These are phyloP conservation scores for Lepidotrigona ventralis DNA, from an alignment of 1,140 invertebrate species.

Conservation along the genomic window DNA sequence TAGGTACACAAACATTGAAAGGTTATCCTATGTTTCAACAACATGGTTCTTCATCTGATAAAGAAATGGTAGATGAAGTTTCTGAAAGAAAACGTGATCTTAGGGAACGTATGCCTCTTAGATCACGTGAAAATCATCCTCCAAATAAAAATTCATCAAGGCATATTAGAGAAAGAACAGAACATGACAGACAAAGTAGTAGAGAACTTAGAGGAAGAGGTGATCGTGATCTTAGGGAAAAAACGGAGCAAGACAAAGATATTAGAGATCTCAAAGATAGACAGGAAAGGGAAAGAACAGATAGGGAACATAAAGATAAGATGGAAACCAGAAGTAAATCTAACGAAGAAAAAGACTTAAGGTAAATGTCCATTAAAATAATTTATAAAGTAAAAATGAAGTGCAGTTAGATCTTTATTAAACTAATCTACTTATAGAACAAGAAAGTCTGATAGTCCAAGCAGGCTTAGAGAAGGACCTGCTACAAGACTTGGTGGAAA, in stretches of 20 bases:
- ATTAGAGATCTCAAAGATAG: slow-evolving; percentile 70
- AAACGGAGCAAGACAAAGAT: slow-evolving; percentile 70
- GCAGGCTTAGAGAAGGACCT: slow-evolving; percentile 75
- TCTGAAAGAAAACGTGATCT: slow-evolving; percentile 71
- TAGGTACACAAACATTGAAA: slow-evolving; percentile 78
- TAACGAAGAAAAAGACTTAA: slow-evolving; percentile 73
- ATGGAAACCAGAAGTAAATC: slow-evolving; percentile 65
- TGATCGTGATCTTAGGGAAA: slow-evolving; percentile 64
- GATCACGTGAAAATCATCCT: slow-evolving; percentile 77
- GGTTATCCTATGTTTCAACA: slow-evolving; percentile 80
- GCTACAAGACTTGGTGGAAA: slow-evolving; percentile 74
- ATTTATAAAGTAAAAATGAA: slow-evolving; percentile 4
- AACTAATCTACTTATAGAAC: slow-evolving; percentile 54
- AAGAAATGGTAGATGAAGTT: slow-evolving; percentile 76
- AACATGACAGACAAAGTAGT: slow-evolving; percentile 61
- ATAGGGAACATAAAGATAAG: slow-evolving; percentile 66
- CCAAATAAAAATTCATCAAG: slow-evolving; percentile 70
- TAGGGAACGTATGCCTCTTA: slow-evolving; percentile 72
- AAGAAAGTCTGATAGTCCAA: slow-evolving; percentile 73
- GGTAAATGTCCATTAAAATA: slow-evolving; percentile 47
- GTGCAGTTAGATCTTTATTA: neutral
- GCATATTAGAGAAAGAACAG: slow-evolving; percentile 71
- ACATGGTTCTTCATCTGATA: slow-evolving; percentile 77
- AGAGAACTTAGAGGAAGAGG: slow-evolving; percentile 64
- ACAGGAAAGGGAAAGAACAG: slow-evolving; percentile 58